Evolutionary conservation across 2,113 vertebrate species (phyloP), one percentile per base, ranked within the genome.

Genomic region (Tragelaphus buxtoni): DNA sequence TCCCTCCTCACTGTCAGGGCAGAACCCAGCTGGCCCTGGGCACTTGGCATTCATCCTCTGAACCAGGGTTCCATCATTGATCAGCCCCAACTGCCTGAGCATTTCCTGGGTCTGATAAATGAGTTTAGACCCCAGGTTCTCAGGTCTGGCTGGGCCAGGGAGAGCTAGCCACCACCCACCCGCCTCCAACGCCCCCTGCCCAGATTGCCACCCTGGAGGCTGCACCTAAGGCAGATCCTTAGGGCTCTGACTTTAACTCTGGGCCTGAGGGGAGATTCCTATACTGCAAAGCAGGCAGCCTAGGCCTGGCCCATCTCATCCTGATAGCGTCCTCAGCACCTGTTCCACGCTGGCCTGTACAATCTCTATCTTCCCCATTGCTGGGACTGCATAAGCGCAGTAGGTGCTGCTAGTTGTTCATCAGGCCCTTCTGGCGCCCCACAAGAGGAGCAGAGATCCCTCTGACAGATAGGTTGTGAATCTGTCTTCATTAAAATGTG

Each of bases 281-380:
- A 42, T 28, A 5, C 61, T 63, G 39, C 5, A 51, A 45, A 87
- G 8, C 9, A 28, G 12, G 14, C 69, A 9, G 24, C 49, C 42
- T 20, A 26, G 11, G 18, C 28, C 30, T 4, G 0, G 49, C 9
- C 42, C 1, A 1, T 9, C 30, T 47, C 4, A 4, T 60, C 51
- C 84, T 20, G 42, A 17, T 0, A 20, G 4, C 26, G 30, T 56
- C 51, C 11, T 49, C 6, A 1, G 30, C 30, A 11, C 7, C 47
- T 1, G 1, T 32, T 53, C 92, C 30, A 58, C 17, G n/a, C 47
- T 1, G 26, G 32, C 30, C 42, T 26, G 56, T 22, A 76, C 26
- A 22, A 35, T 24, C 61, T 84, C 45, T 47, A 13, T 17, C 42
- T 56, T 26, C 14, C 13, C 58, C 14, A 4, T 6, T 39, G 20